Base-by-base conservation (phyloP, 2,113 vertebrate species). In the Lanius ludovicianus region DNA sequence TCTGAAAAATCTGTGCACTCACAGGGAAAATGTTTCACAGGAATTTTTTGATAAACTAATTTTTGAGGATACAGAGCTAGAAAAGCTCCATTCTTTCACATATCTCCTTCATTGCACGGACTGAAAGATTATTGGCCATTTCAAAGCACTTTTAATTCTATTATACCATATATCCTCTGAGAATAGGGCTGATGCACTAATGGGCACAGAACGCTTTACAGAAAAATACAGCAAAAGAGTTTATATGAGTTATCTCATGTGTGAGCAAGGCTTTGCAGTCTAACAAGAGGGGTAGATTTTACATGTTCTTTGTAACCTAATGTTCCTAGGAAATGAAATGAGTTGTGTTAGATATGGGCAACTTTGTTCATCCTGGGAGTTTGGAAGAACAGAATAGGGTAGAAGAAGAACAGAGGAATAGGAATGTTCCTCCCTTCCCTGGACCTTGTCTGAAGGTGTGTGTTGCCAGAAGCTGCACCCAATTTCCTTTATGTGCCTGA, bases 71-170 rank as follows among this genome's bases (percentile, higher is more conserved):
- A 21, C n/a, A 69, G 63, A 59, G 13, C 19, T 93, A 50, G 56
- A 91, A 87, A 68, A 76, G 22, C 62, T 47, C 21, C 16, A 10
- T 69, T 89, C 23, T 79, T 20, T 80, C 69, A 56, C 1, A 0
- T 33, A 42, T 84, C 18, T 84, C 23, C 82, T 63, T 76, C 37
- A 31, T 64, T 90, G 59, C 37, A 56, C 75, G 68, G n/a, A 46
- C 44, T 30, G 49, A 78, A 65, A 90, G 47, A 60, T 70, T 44
- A 67, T 80, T 16, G 13, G 35, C 56, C 44, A 50, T 80, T 91
- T 91, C 93, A 93, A 87, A 96, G 42, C 25, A 57, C 67, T 94
- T 86, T 70, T 96, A 96, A 95, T 94, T 93, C 78, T 85, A 39
- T 94, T 85, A 63, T 69, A 83, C 20, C 24, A 1, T 74, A 18